A percentile compares a stretch with the other conserved stretches of the same genome.
Conservation (phyloP, 2,797 vertebrate species). For the Eleutherodactylus coqui region DNA sequence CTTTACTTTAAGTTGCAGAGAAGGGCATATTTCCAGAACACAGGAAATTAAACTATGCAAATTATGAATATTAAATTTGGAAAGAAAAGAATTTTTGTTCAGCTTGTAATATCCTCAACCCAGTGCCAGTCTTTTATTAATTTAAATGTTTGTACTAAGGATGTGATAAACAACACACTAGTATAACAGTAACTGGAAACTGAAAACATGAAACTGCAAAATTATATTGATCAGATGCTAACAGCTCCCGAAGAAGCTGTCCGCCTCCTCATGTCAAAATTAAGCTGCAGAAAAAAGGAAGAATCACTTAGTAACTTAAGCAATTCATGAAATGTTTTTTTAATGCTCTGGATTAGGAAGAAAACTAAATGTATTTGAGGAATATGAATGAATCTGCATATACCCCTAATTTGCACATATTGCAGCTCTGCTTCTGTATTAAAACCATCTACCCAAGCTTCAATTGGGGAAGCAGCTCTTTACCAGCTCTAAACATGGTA, state of each 20-base stretch:
- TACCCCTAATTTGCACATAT: constrained; percentile 32
- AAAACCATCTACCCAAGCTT: no score
- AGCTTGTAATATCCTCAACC: constrained; percentile 17
- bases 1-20: background rate
- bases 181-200: constrained; percentile 11
- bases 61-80: constrained; percentile 15
- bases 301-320: background rate
- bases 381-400: background rate
- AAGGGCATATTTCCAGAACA: background rate
- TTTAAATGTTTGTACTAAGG: constrained; percentile 36
- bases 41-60: no score
- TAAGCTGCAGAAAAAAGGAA: constrained; percentile 14
- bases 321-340: constrained; percentile 6
- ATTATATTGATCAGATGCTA: constrained; percentile 31
- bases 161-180: constrained; percentile 47
- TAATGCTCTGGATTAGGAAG: constrained; percentile 2
- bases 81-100: background rate
- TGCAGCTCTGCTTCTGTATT: no score
- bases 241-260: constrained; percentile 40
- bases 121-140: constrained; percentile 33
- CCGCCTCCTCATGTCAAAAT: constrained; percentile 28
- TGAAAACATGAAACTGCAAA: constrained; percentile 39
- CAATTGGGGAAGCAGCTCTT: no score
- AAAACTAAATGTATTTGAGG: background rate
- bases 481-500: no score